phyloP scores from a whole-genome alignment of 1,140 invertebrate species.

The Eurosta solidaginis region DNA sequence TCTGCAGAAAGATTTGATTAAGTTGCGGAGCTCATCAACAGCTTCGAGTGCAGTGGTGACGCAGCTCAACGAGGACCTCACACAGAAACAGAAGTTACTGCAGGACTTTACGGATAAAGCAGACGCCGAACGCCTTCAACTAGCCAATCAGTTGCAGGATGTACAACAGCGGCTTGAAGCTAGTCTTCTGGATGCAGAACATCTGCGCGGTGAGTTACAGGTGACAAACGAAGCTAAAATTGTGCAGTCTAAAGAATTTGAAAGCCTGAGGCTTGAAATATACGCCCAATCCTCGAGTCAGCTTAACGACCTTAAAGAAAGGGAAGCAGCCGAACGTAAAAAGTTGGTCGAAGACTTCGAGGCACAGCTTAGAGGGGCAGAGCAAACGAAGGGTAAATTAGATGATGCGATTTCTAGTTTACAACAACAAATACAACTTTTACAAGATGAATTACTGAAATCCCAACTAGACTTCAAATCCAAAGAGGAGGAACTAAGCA shows the following conservation, averaged over 20 bases:
- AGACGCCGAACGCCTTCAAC: constrained; percentile 39
- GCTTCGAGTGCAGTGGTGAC: constrained; percentile 43
- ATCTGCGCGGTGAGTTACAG: constrained; percentile 21
- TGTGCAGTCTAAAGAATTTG: constrained; percentile 25
- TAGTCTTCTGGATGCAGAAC: constrained; percentile 34
- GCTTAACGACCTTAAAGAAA: constrained; percentile 21
- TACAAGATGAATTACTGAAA: constrained; percentile 39
- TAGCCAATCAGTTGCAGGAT: constrained; percentile 43
- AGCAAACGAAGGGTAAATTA: constrained; percentile 24
- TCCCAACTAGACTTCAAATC: constrained; percentile 36
- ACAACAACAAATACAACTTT: constrained; percentile 36
- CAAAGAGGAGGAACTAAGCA: constrained; percentile 31
- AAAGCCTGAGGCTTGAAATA: constrained; percentile 16
- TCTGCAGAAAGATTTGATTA: constrained; percentile 43
- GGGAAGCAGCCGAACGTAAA: constrained; percentile 29
- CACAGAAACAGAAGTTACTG: constrained; percentile 40
- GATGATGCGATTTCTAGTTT: constrained; percentile 35
- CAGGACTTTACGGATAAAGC: constrained; percentile 41
- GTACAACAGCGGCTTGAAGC: constrained; percentile 39
- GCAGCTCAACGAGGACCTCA: constrained; percentile 43
- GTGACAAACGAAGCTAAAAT: background rate
- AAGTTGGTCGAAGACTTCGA: constrained; percentile 38
- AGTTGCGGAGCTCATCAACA: constrained; percentile 27
- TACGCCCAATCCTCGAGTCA: background rate
- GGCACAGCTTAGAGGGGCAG: constrained; percentile 32